These are phyloP conservation scores for Spatulosminthurus flaviceps DNA, from an alignment of 2,888 invertebrate species.

Conservation along the genomic window DNA sequence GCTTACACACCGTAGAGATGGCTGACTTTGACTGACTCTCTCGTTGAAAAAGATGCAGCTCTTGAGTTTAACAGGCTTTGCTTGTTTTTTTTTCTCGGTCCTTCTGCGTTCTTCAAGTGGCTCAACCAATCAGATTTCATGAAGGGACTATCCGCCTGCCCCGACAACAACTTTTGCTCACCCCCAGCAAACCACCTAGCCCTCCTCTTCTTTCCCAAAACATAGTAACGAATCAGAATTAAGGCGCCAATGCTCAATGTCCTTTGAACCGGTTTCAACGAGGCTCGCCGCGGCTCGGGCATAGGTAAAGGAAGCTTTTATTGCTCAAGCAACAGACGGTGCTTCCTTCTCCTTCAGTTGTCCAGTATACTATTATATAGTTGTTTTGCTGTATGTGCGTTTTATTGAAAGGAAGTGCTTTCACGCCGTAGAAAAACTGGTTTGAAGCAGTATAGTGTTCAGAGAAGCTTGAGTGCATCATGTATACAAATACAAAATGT, in stretches of 20 bases:
- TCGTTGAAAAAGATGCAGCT: not conserved
- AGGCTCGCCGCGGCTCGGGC: not conserved
- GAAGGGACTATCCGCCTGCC: not conserved
- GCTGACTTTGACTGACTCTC: conserved; percentile 32
- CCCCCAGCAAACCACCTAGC: not conserved
- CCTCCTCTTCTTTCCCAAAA: conserved; percentile 26
- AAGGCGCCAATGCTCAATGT: not conserved
- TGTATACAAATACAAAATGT: no score
- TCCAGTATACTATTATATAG: no score
- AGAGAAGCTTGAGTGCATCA: no score
- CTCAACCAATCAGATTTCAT: not conserved
- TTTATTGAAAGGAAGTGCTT: no score
- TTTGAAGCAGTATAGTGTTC: no score
- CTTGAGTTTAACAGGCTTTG: not conserved
- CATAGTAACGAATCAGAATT: not conserved
- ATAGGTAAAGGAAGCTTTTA: no score
- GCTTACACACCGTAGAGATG: conserved; percentile 32
- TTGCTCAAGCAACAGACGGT: no score
- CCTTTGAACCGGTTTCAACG: not conserved
- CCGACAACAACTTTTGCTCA: not conserved
- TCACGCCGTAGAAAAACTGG: no score
- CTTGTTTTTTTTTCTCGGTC: not conserved
- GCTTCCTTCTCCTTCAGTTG: no score
- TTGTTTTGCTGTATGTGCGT: no score
- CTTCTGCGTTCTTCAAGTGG: not conserved